phyloP scores from a whole-genome alignment of 2,888 invertebrate species.

The Cordylochernes scorpioides region DNA sequence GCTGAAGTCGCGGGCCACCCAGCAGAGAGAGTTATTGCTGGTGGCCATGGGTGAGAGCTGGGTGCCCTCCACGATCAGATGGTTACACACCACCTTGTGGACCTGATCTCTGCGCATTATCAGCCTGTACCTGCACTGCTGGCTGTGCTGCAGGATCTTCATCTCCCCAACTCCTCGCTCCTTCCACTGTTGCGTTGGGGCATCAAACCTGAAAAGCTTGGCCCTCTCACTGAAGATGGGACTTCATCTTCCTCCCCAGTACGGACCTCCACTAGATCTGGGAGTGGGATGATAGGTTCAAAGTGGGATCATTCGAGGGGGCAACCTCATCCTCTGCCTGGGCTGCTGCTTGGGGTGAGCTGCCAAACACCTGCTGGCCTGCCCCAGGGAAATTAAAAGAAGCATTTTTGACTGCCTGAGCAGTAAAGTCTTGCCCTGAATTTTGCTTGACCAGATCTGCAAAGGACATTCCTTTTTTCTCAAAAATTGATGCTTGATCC shows the following conservation, averaged over 20 bases:
- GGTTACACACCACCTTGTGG: conserved; percentile 21
- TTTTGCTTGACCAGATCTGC: not conserved
- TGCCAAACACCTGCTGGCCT: no score
- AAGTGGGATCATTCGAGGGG: conserved; percentile 9
- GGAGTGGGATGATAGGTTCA: conserved; percentile 53
- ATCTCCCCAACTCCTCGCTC: conserved; percentile 27
- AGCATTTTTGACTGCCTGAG: not conserved
- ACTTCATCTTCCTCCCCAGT: conserved; percentile 20
- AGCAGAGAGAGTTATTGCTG: conserved; percentile 18
- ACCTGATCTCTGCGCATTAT: conserved; percentile 69
- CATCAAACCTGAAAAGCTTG: conserved; percentile 23
- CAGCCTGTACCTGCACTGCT: conserved; percentile 28
- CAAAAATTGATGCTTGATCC: conserved; percentile 2
- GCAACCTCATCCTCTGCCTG: conserved; percentile 4
- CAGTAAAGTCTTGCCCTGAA: not conserved
- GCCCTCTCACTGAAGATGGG: conserved; percentile 19
- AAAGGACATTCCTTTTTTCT: not conserved
- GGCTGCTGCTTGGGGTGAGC: not conserved
- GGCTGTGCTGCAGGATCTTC: conserved; percentile 23
- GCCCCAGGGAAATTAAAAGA: conserved; percentile 3
- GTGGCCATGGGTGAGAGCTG: conserved; percentile 17
- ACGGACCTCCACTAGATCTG: conserved; percentile 12
- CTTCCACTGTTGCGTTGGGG: conserved; percentile 26
- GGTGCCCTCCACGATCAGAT: conserved; percentile 17
- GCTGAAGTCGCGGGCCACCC: conserved; percentile 20